Conservation (phyloP, 1,140 invertebrate species). For the Drosophila ogumai region DNA sequence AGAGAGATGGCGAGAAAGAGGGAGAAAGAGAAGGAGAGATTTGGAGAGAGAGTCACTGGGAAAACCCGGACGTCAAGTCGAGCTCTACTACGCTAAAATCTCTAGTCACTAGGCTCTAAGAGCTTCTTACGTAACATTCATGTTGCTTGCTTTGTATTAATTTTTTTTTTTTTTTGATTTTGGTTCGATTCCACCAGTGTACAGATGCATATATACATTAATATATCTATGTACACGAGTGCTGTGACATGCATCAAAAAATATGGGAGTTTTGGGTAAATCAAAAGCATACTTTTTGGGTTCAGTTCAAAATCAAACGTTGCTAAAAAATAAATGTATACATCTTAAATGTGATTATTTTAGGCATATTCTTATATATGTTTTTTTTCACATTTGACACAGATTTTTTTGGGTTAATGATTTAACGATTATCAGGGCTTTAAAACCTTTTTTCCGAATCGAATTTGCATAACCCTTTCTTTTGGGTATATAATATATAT, state of each 20-base stretch:
- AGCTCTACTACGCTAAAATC: slow-evolving; percentile 16
- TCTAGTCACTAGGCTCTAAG: slow-evolving; percentile 19
- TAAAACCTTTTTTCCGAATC: background rate
- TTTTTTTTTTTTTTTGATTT: background rate
- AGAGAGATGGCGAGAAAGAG: background rate
- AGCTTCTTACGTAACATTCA: slow-evolving; percentile 30
- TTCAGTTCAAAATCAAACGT: background rate
- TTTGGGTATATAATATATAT: background rate
- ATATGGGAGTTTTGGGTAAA: background rate
- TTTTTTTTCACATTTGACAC: background rate
- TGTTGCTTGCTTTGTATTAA: slow-evolving; percentile 4
- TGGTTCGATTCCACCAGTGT: too few relatives aligned
- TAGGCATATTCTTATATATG: background rate
- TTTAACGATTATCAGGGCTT: too few relatives aligned
- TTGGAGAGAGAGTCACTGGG: background rate
- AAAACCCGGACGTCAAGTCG: background rate
- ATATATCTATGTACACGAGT: slow-evolving; percentile 9
- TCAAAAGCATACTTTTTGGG: slow-evolving; percentile 16
- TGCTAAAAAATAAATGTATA: background rate
- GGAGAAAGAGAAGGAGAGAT: background rate
- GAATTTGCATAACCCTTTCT: background rate
- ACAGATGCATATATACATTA: background rate
- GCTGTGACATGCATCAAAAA: slow-evolving; percentile 16
- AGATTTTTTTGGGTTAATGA: too few relatives aligned
- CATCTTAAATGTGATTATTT: background rate